Conservation (phyloP, 2,113 vertebrate genomes). For the Melanocharis versteri region DNA sequence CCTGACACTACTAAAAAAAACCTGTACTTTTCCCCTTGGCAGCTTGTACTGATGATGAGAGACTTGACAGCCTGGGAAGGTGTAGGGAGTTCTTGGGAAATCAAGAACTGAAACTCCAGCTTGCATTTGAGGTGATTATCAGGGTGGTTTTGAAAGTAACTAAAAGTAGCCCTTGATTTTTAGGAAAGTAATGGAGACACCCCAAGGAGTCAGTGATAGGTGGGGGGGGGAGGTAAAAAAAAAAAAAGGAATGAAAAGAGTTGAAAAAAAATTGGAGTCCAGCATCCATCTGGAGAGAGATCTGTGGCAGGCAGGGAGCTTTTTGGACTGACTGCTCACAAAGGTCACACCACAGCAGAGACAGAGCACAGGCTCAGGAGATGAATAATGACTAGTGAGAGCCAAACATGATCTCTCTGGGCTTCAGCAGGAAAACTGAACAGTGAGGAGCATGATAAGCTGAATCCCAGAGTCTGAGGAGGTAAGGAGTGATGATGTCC, state of each 20-base stretch:
- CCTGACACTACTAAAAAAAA: neutral
- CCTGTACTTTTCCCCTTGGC: neutral
- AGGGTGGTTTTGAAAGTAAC: neutral
- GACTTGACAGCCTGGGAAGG: neutral
- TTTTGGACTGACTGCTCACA: neutral
- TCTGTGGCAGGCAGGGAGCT: neutral
- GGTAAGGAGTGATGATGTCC: neutral
- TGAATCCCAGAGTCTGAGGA: neutral
- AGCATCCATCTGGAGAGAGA: neutral
- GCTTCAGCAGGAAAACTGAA: neutral
- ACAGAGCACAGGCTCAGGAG: neutral
- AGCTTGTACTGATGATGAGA: neutral
- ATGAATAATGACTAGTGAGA: neutral
- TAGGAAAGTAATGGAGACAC: neutral
- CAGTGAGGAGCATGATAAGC: neutral
- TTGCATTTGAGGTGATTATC: neutral
- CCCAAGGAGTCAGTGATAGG: neutral
- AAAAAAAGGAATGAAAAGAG: fast-evolving
- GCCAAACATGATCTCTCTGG: neutral
- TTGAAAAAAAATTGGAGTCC: fast-evolving
- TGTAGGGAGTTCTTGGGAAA: neutral
- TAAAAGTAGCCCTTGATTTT: neutral
- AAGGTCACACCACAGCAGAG: neutral
- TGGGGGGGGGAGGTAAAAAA: fast-evolving
- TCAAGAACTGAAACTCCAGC: neutral